phyloP scores from a whole-genome alignment of 2,888 invertebrate species.

The Leucophora obtusa region DNA sequence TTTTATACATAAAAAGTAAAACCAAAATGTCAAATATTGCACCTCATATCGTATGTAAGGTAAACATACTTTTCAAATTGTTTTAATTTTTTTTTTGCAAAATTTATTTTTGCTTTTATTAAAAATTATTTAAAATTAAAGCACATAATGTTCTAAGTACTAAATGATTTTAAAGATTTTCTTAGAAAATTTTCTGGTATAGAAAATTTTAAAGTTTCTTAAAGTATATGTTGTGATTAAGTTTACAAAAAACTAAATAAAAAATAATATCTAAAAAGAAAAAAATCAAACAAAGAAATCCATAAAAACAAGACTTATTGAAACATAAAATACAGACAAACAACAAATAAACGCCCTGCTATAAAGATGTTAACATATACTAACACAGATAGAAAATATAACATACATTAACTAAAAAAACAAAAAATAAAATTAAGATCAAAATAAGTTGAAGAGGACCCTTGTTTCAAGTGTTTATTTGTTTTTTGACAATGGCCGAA shows the following conservation, averaged over 20 bases:
- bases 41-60: too few species aligned
- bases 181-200: too few species aligned
- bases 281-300: conserved; percentile 3
- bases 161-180: too few species aligned
- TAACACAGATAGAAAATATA: too few species aligned
- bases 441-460: background rate
- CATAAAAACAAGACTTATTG: conserved; percentile 26
- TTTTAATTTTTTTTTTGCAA: conserved; percentile 23
- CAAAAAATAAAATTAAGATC: background rate
- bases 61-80: conserved; percentile 34
- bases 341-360: conserved; percentile 4
- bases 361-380: conserved; percentile 14
- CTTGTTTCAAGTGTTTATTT: conserved; percentile 41
- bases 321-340: conserved; percentile 35
- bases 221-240: background rate
- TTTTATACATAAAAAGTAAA: conserved; percentile 31
- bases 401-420: background rate
- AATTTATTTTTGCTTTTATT: background rate
- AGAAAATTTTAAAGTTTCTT: too few species aligned
- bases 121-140: too few species aligned
- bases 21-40: conserved; percentile 18
- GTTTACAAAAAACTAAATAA: background rate
- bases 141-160: too few species aligned
- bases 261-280: background rate
- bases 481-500: conserved; percentile 19